phyloP scores from a whole-genome alignment of 2,888 invertebrate genomes.

The Scaptodrosophila latifasciaeformis region DNA sequence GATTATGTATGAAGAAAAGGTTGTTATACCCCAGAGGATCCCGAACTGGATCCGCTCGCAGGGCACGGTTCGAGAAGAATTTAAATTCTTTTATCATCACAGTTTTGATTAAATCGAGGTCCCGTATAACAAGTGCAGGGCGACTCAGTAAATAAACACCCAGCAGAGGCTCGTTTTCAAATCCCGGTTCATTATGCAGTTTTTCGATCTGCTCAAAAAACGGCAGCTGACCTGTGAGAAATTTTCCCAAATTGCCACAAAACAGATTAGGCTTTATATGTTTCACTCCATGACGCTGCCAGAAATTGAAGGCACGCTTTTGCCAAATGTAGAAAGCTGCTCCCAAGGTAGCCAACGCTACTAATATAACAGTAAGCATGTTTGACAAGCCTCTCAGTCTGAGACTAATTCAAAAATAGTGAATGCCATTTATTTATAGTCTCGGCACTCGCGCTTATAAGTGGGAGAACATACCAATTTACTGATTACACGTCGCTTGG shows the following conservation, averaged over 20 bases:
- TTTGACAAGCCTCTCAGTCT: too few species aligned
- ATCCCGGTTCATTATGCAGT: slow-evolving; percentile 40
- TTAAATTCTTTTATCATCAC: slow-evolving; percentile 75
- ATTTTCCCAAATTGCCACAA: slow-evolving; percentile 71
- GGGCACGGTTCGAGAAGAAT: slow-evolving; percentile 70
- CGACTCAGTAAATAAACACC: slow-evolving; percentile 73
- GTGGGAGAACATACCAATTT: too few species aligned
- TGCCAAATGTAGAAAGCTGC: slow-evolving; percentile 49
- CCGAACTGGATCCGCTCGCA: slow-evolving; percentile 49
- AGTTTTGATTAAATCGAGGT: slow-evolving; percentile 74
- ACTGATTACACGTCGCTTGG: too few species aligned
- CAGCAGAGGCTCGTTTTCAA: slow-evolving; percentile 51
- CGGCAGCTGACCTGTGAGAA: slow-evolving; percentile 52
- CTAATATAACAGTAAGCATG: slow-evolving; percentile 35
- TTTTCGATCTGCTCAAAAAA: slow-evolving; percentile 64
- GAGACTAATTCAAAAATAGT: too few species aligned
- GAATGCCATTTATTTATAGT: too few species aligned
- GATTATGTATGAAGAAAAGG: slow-evolving; percentile 74
- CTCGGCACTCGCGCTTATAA: too few species aligned
- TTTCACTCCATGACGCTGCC: slow-evolving; percentile 67
- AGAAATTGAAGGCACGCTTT: slow-evolving; percentile 44
- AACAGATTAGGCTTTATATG: slow-evolving; percentile 67
- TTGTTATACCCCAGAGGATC: slow-evolving; percentile 74
- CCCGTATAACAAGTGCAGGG: slow-evolving; percentile 72
- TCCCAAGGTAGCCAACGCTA: slow-evolving; percentile 28